Evolutionary conservation across 2,797 vertebrate genomes (phyloP).

Genomic region (Pithecia hirsuta): DNA sequence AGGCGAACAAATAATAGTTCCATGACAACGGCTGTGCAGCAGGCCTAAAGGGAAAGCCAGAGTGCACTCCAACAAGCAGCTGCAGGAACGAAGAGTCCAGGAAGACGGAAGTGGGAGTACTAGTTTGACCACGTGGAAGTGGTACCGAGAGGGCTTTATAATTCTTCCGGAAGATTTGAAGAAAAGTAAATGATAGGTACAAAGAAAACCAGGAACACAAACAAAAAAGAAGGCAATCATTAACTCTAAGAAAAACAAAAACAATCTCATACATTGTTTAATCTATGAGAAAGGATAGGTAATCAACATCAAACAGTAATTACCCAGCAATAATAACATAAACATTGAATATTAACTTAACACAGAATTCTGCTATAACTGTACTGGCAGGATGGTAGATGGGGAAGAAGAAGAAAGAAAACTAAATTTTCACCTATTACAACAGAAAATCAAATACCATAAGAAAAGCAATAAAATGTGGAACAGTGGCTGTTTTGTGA

Average conservation of each 20-base stretch:
- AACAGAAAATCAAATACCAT: not conserved
- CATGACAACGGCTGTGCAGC: not conserved
- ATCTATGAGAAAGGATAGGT: not conserved
- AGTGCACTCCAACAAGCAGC: not conserved
- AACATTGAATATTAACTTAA: not conserved
- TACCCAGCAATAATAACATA: not conserved
- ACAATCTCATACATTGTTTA: too few relatives aligned
- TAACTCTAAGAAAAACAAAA: slow-evolving; percentile 22
- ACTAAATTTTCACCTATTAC: not conserved
- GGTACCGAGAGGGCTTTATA: not conserved
- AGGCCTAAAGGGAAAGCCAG: not conserved
- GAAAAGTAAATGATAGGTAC: not conserved
- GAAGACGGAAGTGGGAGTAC: not conserved
- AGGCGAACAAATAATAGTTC: not conserved
- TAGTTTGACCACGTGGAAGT: not conserved
- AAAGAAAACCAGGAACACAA: not conserved
- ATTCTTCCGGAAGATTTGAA: not conserved
- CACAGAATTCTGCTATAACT: not conserved
- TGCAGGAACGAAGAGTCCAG: not conserved
- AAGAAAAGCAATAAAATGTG: not conserved
- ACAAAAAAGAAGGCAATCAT: not conserved
- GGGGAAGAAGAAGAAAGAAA: not conserved
- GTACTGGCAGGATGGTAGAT: not conserved
- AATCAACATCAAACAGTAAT: not conserved
- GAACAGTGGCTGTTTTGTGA: not conserved